These are phyloP conservation scores for Miichthys miiuy DNA, from an alignment of 2,797 vertebrate genomes.

Conservation along the genomic window DNA sequence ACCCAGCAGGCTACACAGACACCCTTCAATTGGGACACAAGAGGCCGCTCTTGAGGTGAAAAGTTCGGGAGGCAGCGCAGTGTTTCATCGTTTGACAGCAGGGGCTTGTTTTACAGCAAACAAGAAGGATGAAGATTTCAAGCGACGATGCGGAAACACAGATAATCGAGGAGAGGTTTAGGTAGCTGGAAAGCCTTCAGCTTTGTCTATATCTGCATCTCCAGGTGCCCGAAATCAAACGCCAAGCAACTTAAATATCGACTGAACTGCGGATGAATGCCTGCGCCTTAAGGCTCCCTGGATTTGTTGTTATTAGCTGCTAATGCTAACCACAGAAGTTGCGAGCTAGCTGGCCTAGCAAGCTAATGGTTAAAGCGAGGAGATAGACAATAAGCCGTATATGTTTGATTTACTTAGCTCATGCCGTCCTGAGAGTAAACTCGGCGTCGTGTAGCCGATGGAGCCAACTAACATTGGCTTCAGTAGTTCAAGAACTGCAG, in stretches of 20 bases:
- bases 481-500: constrained; percentile 44
- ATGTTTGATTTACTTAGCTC: constrained; percentile 35
- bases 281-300: constrained; percentile 46
- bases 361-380: constrained; percentile 43
- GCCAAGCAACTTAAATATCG: constrained; percentile 30
- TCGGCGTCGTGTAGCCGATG: constrained; percentile 61
- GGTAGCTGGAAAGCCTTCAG: constrained; percentile 32
- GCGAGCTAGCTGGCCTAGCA: constrained; percentile 74
- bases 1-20: too few species aligned
- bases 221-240: not conserved
- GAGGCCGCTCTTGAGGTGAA: constrained; percentile 79
- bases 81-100: constrained; percentile 74
- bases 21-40: constrained; percentile 46
- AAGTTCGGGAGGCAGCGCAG: constrained; percentile 45
- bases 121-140: constrained; percentile 71
- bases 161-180: constrained; percentile 32
- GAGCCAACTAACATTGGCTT: constrained; percentile 55
- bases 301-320: constrained; percentile 83
- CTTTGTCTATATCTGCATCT: not conserved
- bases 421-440: constrained; percentile 32
- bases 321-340: constrained; percentile 77
- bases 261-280: constrained; percentile 58
- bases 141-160: constrained; percentile 39
- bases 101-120: constrained; percentile 72
- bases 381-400: constrained; percentile 15